Base-by-base conservation (phyloP, 2,113 vertebrate genomes). In the Eptatretus burgeri region DNA sequence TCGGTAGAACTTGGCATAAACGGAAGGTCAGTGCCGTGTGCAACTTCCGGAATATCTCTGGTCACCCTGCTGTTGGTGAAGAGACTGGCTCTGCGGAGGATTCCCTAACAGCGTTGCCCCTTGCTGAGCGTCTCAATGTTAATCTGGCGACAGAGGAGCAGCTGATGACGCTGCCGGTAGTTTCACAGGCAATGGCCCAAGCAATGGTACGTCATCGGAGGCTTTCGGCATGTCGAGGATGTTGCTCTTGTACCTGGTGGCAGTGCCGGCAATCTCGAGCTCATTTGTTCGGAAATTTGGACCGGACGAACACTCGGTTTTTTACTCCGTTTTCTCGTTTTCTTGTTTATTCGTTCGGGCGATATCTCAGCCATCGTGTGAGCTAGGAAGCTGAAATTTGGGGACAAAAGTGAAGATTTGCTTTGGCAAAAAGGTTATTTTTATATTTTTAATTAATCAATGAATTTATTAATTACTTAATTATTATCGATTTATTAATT, bases 11-110 rank as follows among this genome's bases (percentile, higher is more conserved):
- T 41, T 7, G 27, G 27, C 27, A 41, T 41, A 83, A 73, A 70
- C 86, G 86, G 72, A 96, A 96, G 71, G 87, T 87, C 75, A 96
- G 89, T 65, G 85, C 89, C 0, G 86, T 84, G 1, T 96, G 89
- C 65, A 94, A 91, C 78, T 96, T 96, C 74, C 78, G 84, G 74
- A 75, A 83, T 76, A 82, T 91, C 66, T 68, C 82, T 49, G 83
- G 93, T 63, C 89, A 84, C 67, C 88, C 27, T 41, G 7, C 27
- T 41, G 27, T 41, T 41, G 27, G 27, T 41, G 27, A 41, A 41
- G 27, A 41, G 7, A 41, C 27, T 7, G 27, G 56, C 56, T 60
- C 56, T 20, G 56, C 12, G n/a, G 56, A 20, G 56, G n/a, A 20
- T 20, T 12, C 56, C 56, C 56, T 60, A 11, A 3, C 27, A 41